These are phyloP conservation scores for Heteractis magnifica DNA, from an alignment of 92 coral and sea anemone genomes.

Conservation along the genomic window DNA sequence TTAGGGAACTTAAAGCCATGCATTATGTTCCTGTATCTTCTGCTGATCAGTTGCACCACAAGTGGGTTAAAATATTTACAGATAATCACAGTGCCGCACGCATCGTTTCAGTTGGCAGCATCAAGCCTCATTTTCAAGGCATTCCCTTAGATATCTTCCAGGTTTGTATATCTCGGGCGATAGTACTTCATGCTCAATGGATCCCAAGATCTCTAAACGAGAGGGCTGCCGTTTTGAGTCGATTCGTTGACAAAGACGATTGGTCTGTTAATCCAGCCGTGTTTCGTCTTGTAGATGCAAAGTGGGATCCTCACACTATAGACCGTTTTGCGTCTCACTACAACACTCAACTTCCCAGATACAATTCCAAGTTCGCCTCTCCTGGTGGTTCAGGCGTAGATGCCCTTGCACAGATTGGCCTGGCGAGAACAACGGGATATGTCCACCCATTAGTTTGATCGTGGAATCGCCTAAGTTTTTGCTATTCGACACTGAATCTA, in stretches of 20 bases:
- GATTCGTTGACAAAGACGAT: conserved; percentile 62
- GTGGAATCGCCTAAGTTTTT: neutral
- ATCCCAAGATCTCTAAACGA: conserved; percentile 54
- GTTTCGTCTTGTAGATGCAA: conserved; percentile 35
- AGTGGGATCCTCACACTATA: conserved; percentile 68
- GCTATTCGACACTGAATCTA: too few species aligned
- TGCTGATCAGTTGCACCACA: neutral
- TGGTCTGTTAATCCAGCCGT: conserved; percentile 55
- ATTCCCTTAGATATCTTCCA: conserved; percentile 53
- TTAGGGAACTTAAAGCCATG: conserved; percentile 56
- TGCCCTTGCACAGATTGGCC: conserved; percentile 49
- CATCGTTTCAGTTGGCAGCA: conserved; percentile 57
- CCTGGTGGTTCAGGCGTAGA: conserved; percentile 49
- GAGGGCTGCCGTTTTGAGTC: conserved; percentile 46
- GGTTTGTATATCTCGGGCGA: conserved; percentile 37
- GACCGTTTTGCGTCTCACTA: conserved; percentile 56
- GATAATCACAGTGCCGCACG: conserved; percentile 62
- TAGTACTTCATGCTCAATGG: conserved; percentile 60
- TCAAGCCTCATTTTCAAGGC: conserved; percentile 49
- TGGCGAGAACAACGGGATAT: conserved; percentile 48
- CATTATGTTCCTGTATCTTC: conserved; percentile 37
- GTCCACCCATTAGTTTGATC: conserved; percentile 41
- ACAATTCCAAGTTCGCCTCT: conserved; percentile 44
- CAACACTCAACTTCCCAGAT: conserved; percentile 51
- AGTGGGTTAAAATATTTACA: conserved; percentile 21